Conservation (phyloP, 2,113 vertebrate genomes). For the Microcebus ravelobensis region DNA sequence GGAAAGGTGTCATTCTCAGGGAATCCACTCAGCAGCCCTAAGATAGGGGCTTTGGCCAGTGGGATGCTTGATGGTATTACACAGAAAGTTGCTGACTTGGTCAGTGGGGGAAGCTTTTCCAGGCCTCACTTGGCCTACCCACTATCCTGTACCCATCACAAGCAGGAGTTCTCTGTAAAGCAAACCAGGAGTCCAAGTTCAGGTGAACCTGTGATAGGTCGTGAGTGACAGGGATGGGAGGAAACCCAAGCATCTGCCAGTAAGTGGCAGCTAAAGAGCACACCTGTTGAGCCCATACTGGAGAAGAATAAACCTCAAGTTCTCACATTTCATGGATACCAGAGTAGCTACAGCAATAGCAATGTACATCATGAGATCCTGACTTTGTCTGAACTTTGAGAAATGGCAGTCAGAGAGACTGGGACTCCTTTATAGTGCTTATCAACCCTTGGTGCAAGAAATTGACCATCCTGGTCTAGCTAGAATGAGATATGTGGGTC, state of each 20-base stretch:
- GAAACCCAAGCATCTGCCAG: background rate
- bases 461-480: background rate
- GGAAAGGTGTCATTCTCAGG: background rate
- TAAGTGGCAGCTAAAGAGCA: background rate
- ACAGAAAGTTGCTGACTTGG: too few relatives aligned
- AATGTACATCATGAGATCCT: background rate
- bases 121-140: background rate
- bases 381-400: background rate
- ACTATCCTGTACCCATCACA: background rate
- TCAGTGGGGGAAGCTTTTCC: background rate
- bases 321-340: background rate
- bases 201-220: background rate
- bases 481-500: background rate
- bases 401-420: background rate
- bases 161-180: background rate
- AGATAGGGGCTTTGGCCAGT: background rate
- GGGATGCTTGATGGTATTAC: background rate
- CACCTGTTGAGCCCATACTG: background rate
- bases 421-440: background rate
- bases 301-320: background rate
- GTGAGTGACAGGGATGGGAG: background rate
- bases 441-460: background rate
- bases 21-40: background rate
- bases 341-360: background rate
- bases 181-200: background rate